These are phyloP conservation scores for Euclidia mi DNA, from an alignment of 2,888 invertebrate genomes.

Conservation along the genomic window DNA sequence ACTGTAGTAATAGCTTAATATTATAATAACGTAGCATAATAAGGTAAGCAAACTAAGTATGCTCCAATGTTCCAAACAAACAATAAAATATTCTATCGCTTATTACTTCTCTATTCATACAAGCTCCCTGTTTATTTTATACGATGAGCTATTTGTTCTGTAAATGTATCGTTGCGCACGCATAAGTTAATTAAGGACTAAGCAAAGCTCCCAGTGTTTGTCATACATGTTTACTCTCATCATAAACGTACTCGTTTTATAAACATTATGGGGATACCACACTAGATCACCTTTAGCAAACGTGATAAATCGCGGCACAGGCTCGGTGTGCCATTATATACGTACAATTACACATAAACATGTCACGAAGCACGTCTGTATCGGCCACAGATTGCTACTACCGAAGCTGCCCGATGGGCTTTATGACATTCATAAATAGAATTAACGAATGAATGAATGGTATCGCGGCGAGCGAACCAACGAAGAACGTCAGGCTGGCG, in stretches of 20 bases:
- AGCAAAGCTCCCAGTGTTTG: constrained; percentile 42
- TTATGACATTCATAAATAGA: constrained; percentile 76
- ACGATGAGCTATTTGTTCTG: constrained; percentile 46
- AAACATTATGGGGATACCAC: constrained; percentile 35
- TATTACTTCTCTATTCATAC: constrained; percentile 34
- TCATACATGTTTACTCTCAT: constrained; percentile 46
- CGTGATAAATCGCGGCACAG: constrained; percentile 54
- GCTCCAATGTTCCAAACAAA: constrained; percentile 19
- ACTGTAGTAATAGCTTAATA: background rate
- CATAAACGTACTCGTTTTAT: constrained; percentile 32
- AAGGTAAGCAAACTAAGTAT: constrained; percentile 1
- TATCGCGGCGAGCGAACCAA: constrained; percentile 36
- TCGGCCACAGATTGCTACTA: constrained; percentile 55
- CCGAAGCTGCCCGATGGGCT: constrained; percentile 54
- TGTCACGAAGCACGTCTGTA: constrained; percentile 60
- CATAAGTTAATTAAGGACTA: constrained; percentile 50
- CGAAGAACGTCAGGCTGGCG: constrained; percentile 49
- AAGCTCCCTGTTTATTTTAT: constrained; percentile 37
- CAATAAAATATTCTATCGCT: constrained; percentile 29
- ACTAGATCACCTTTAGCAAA: constrained; percentile 46
- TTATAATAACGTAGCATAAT: background rate
- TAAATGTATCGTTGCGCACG: constrained; percentile 44
- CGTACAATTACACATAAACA: constrained; percentile 65
- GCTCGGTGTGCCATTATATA: constrained; percentile 50
- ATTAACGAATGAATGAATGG: constrained; percentile 68